These are phyloP conservation scores for Vanacampus margaritifer DNA, from an alignment of 2,113 vertebrate species.

Conservation along the genomic window DNA sequence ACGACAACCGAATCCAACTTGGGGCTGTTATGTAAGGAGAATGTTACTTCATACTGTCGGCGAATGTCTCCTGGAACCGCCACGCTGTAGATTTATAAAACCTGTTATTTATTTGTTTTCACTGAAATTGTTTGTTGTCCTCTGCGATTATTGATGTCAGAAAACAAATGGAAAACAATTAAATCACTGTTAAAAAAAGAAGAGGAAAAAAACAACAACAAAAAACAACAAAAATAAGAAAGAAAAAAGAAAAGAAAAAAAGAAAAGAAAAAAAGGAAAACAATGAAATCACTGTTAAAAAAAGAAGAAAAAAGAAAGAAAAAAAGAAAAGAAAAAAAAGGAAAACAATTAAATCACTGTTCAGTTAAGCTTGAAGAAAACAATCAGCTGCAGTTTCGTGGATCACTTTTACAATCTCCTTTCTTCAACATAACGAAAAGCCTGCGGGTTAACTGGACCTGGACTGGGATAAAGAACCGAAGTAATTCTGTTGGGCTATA, in stretches of 20 bases:
- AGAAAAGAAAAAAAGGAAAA: no score
- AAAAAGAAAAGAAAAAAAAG: constrained; percentile 24
- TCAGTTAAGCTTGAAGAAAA: constrained; percentile 11
- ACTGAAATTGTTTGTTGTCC: constrained; percentile 74
- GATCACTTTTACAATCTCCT: not conserved
- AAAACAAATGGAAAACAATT: constrained; percentile 29
- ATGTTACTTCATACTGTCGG: constrained; percentile 63
- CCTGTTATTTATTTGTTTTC: constrained; percentile 83
- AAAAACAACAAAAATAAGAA: no score
- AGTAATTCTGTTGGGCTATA: no score
- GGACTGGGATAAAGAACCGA: no score
- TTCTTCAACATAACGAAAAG: no score
- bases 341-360: constrained; percentile 24
- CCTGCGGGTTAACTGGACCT: not conserved
- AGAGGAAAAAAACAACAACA: no score
- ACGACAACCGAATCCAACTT: constrained; percentile 62
- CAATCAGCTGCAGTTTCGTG: not conserved
- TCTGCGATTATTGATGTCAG: constrained; percentile 47
- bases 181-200: constrained; percentile 11
- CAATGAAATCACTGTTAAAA: no score
- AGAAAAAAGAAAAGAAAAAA: no score
- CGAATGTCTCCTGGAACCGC: constrained; percentile 63
- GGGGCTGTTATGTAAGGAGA: constrained; percentile 66
- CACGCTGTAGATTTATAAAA: constrained; percentile 75
- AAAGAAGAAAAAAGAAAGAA: no score